These are phyloP conservation scores for Heliopora coerulea DNA, from an alignment of 92 coral and sea anemone genomes.

Conservation along the genomic window DNA sequence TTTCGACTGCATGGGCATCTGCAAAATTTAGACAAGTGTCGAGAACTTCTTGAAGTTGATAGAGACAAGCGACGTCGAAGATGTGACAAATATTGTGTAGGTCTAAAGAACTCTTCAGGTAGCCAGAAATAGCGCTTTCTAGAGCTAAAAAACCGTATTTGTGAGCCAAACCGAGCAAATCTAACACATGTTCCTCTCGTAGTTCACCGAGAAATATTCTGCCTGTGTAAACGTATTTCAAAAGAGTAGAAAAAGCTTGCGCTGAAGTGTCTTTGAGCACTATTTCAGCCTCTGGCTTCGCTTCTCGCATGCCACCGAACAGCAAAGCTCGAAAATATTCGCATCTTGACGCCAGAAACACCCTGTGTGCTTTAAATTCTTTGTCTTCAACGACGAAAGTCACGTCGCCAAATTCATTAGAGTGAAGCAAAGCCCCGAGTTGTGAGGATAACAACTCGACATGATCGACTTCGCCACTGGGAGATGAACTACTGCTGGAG, in stretches of 20 bases:
- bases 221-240: constrained; percentile 86
- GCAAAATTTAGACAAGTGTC: constrained; percentile 78
- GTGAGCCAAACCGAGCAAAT: constrained; percentile 85
- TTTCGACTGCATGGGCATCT: constrained; percentile 79
- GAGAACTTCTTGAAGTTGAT: constrained; percentile 74
- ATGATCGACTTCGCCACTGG: constrained; percentile 91
- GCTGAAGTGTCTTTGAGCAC: constrained; percentile 81
- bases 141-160: constrained; percentile 95
- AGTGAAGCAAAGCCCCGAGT: constrained; percentile 73
- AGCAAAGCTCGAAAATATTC: constrained; percentile 93
- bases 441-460: constrained; percentile 94
- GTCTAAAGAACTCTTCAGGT: constrained; percentile 72
- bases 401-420: constrained; percentile 85
- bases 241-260: constrained; percentile 76
- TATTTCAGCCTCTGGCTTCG: constrained; percentile 84
- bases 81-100: constrained; percentile 72
- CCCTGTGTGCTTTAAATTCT: constrained; percentile 80
- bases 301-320: constrained; percentile 97
- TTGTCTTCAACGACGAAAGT: constrained; percentile 83
- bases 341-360: constrained; percentile 88
- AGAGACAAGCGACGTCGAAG: constrained; percentile 77
- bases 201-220: constrained; percentile 74
- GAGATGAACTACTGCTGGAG: constrained; percentile 23
- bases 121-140: constrained; percentile 96
- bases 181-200: constrained; percentile 77